Evolutionary conservation across 2,797 vertebrate species (phyloP).

Genomic region (Sebastes flavidus): DNA sequence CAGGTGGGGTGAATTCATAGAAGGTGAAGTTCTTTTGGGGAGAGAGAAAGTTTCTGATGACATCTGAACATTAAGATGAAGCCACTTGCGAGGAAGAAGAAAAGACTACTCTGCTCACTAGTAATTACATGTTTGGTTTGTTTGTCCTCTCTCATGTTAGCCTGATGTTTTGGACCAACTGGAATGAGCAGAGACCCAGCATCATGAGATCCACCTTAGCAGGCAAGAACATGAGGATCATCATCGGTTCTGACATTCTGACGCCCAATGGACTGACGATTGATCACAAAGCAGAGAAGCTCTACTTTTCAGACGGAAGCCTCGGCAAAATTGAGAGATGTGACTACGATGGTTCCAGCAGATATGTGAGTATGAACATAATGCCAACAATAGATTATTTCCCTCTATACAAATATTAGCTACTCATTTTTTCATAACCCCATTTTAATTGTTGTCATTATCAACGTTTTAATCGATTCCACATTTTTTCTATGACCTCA

Average conservation of each 20-base stretch:
- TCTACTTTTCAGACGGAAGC: constrained; percentile 97
- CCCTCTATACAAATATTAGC: no score
- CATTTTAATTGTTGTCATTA: no score
- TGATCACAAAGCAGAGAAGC: constrained; percentile 94
- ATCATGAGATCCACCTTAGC: constrained; percentile 94
- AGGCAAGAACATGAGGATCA: constrained; percentile 91
- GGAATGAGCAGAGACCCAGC: constrained; percentile 97
- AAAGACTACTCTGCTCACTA: not conserved
- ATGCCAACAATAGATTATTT: no score
- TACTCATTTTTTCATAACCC: fast-evolving
- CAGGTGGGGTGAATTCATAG: not conserved
- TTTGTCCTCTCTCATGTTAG: constrained; percentile 65
- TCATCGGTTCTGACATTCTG: constrained; percentile 92
- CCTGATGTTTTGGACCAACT: constrained; percentile 99
- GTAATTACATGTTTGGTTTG: not conserved
- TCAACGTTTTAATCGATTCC: not conserved
- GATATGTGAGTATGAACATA: constrained; percentile 88
- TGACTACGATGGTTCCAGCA: constrained; percentile 94
- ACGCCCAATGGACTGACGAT: constrained; percentile 97
- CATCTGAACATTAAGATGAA: not conserved
- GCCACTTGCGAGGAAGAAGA: not conserved
- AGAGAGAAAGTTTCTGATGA: not conserved
- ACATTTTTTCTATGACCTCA: not conserved
- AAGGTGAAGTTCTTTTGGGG: not conserved
- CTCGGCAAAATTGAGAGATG: constrained; percentile 97